Evolutionary conservation across 2,113 vertebrate species (phyloP), one percentile per base, ranked within the genome.

Genomic region (Rhynchopsitta pachyrhyncha): DNA sequence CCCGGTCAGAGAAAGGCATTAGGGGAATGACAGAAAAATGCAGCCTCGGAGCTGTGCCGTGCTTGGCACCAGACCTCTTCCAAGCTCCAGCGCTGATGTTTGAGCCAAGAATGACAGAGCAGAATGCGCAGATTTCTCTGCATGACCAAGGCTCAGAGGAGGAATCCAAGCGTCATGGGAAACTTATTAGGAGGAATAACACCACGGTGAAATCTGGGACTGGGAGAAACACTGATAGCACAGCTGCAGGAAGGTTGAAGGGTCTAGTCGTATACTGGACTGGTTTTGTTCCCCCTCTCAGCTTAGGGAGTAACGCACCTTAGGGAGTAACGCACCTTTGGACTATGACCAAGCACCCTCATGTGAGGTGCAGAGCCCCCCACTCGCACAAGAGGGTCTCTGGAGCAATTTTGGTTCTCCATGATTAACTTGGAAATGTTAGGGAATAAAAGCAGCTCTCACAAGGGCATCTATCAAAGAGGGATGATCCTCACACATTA

Each of bases 11-110:
- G 50, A 11, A 50, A n/a, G 24, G 11, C 4, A 7, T 33, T 87
- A 79, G 86, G 80, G 63, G 14, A 75, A 68, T 0, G 1, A 46
- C 64, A 86, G 57, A n/a, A 50, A 90, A 81, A 71, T 7, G 15
- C 41, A 67, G 27, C 52, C 74, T 69, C 41, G 17, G 64, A 71
- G 17, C 39, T 27, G 35, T 19, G 53, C 79, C 0, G 1, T 41
- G 41, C 68, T 88, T 84, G 73, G 76, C 62, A 60, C 13, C 64
- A 50, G 42, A 12, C 27, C 16, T 25, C 39, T 33, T 59, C 44
- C 1, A 0, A 78, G 78, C 46, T 53, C 35, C 81, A 76, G 29
- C 2, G 6, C 60, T 27, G 11, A 44, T 0, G 0, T 35, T 3
- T 47, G 83, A 81, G 86, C 49, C 80, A 90, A 91, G 62, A 71